Evolutionary conservation across 2,113 vertebrate species (phyloP), one percentile per base, ranked within the genome.

Genomic region (Pseudorectes ferrugineus): DNA sequence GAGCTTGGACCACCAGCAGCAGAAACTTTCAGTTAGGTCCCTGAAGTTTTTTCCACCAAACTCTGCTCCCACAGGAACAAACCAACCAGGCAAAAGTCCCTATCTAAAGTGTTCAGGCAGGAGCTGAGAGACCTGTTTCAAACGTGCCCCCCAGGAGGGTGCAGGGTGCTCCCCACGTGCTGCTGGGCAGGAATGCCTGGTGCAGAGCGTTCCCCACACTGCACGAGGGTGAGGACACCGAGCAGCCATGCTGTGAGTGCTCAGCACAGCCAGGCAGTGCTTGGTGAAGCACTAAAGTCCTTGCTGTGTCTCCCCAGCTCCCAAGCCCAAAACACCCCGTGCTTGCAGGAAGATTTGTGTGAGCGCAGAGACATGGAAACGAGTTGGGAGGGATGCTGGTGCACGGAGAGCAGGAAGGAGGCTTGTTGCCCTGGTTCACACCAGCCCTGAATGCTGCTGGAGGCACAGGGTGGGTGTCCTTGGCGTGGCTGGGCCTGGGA

Each of bases 101-200:
- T 17, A 1, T 1, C 10, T 4, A 4, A 83, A 43, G 16, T 17
- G 14, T 22, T 43, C 7, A 66, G 59, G 26, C 4, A 1, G n/a
- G 5, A 65, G 11, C 38, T 52, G 42, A 66, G 62, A 51, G 26
- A 57, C 5, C 29, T 42, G 4, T 75, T 79, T 62, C 42, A 33
- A 57, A 22, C 16, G 12, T 17, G 28, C 26, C 2, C 9, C 19
- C 8, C 0, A 0, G 4, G 21, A 76, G 10, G 11, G 10, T 74
- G 55, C 40, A 70, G 49, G 31, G n/a, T 70, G 23, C 16, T 61
- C 20, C n/a, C 29, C 17, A 62, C 11, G 33, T 20, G 20, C 5
- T 48, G 24, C 23, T 52, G 55, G 25, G 42, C 26, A 46, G 33
- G 18, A 46, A 14, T 3, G 5, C 25, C 8, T 57, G 38, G 36